A percentile compares a stretch with the other conserved stretches of the same genome.
Evolutionary conservation across 2,113 vertebrate species (phyloP).

Genomic region (Acrocephalus arundinaceus): DNA sequence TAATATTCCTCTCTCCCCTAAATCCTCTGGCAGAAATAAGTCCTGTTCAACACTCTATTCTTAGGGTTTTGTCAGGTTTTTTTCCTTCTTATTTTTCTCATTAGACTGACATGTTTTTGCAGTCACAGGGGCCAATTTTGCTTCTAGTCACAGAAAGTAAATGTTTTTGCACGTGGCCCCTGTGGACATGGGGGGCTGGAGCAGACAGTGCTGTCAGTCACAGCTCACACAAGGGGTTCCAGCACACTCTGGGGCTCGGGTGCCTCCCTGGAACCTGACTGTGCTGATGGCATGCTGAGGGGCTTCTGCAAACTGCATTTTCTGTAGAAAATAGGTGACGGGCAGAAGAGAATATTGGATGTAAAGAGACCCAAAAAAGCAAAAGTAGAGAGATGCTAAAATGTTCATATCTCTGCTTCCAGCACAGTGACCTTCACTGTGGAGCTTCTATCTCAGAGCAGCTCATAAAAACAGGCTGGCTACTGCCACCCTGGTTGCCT

Average conservation of each 20-base stretch:
- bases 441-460: conserved; percentile 33
- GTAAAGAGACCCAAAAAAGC: not conserved
- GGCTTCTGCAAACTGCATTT: not conserved
- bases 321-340: not conserved
- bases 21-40: not conserved
- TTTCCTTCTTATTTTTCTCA: not conserved
- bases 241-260: not conserved
- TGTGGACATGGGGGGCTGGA: not conserved
- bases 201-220: not conserved
- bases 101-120: not conserved
- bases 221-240: not conserved
- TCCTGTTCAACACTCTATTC: not conserved
- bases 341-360: not conserved
- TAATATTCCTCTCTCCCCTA: not conserved
- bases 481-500: conserved; percentile 41
- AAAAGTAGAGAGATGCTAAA: not conserved
- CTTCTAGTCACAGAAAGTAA: not conserved
- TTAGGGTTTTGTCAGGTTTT: not conserved
- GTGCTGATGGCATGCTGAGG: not conserved
- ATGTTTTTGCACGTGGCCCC: not conserved
- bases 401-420: not conserved
- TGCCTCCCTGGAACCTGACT: not conserved
- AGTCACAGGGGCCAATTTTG: not conserved
- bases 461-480: conserved; percentile 45
- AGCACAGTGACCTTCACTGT: conserved; percentile 65